Evolutionary conservation across 2,797 vertebrate genomes (phyloP), one percentile per base, ranked within the genome.

Genomic region (Uromys caudimaculatus): DNA sequence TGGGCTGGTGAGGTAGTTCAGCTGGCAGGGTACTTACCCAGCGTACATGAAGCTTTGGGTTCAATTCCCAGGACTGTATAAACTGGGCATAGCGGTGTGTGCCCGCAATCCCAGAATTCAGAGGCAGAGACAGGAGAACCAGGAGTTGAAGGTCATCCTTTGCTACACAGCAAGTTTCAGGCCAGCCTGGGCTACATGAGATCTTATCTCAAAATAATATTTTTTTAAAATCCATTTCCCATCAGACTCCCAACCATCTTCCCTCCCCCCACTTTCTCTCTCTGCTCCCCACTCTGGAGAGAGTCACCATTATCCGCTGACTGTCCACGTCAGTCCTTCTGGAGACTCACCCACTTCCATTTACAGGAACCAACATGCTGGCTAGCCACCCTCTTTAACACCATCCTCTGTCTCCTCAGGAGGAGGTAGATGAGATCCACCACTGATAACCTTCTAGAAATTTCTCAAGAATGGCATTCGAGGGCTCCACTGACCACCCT

Each of bases 391-490:
- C 44, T 27, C 93, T 17, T 47, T 41, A 32, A 96, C 54, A 35
- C 24, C 24, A 3, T 47, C 60, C 23, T 60, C 19, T n/a, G 19
- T 56, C 86, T 69, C 89, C 60, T 93, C 44, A 7, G 29, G 11
- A 71, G 16, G 14, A 16, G 21, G 21, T 50, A 58, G 41, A 4
- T 14, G 23, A 47, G 52, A 24, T 24, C 6, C 17, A 27, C 38
- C 23, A 62, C 85, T 82, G 64, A 67, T 78, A 88, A 69, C 47
- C 77, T 73, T 93, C 47, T 62, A 38, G 21, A 35, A 41, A 82
- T 85, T 90, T 77, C 92, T 90, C 69, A 38, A 38, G 76, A 85
- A 54, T 85, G 67, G 24, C 52, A 95, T 23, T 82, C 44, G 56
- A 71, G 85, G 52, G 56, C 58, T 76, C 77, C 32, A 9, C 35